These are phyloP conservation scores for Caenorhabditis latens DNA, from an alignment of 1,140 invertebrate genomes.

Conservation along the genomic window DNA sequence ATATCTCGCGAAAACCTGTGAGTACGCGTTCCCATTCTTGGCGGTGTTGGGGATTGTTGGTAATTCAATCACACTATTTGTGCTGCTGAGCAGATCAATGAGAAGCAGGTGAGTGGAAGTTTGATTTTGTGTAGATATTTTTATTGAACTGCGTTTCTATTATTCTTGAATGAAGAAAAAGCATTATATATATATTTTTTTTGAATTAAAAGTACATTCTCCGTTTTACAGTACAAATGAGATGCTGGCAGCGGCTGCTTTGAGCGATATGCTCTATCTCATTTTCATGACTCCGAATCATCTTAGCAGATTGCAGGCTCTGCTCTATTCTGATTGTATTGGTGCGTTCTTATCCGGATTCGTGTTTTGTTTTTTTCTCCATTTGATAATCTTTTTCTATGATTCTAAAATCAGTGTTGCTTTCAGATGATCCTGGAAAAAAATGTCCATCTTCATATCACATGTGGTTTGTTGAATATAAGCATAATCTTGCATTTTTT, in stretches of 20 bases:
- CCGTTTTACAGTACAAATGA: conserved; percentile 3
- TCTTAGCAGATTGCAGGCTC: background rate
- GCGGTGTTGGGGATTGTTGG: background rate
- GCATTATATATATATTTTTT: background rate
- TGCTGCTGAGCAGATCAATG: conserved; percentile 27
- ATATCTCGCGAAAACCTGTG: background rate
- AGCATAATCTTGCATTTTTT: conserved; percentile 12
- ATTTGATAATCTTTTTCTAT: too few relatives aligned
- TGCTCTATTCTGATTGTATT: background rate
- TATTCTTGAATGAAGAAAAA: too few relatives aligned
- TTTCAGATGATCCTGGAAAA: conserved; percentile 6
- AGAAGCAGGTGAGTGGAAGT: conserved; percentile 14
- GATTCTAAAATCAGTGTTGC: too few relatives aligned
- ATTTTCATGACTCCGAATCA: conserved; percentile 28
- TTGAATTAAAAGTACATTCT: too few relatives aligned
- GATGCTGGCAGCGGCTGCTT: conserved; percentile 12
- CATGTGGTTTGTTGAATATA: background rate
- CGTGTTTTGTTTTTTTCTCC: too few relatives aligned
- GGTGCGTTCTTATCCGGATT: background rate
- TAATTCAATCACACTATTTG: conserved; percentile 34
- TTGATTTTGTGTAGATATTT: too few relatives aligned
- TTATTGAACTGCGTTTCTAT: too few relatives aligned
- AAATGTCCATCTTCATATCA: background rate
- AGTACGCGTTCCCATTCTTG: conserved; percentile 38
- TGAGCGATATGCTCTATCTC: conserved; percentile 3